Evolutionary conservation across 2,888 invertebrate genomes (phyloP), one percentile per base, ranked within the genome.

Genomic region (Orchesella flavescens): DNA sequence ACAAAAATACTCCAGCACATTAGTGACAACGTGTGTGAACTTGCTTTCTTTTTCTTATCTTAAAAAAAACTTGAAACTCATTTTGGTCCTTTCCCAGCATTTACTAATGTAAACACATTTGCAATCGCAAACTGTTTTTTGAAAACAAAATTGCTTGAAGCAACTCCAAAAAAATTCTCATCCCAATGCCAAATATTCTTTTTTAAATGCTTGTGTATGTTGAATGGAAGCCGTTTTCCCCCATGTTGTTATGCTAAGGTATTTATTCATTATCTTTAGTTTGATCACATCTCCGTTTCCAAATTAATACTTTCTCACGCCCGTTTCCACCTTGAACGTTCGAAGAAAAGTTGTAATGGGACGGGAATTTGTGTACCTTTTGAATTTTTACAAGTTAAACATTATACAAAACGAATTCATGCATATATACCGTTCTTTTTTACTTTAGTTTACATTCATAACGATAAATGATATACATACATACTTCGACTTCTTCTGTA

Each of bases 281-380:
- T n/a, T 66, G 43, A 66, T 66, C 66, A 44, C 43, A 66, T 66
- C 43, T 66, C 66, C 66, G 46, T 46, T 66, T 66, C 43, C 17
- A 66, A 66, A 66, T 66, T 66, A 66, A 66, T 43, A 19, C 44
- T 66, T 66, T 66, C 44, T 17, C 23, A 63, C 63, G 24, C 63
- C 63, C 63, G 24, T 63, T 63, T 63, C 63, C 34, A 63, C 63
- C 59, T 59, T 59, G 1, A 53, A 53, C n/a, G 17, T 53, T n/a
- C 10, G 53, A 3, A 7, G 34, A 34, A 34, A 34, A 34, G 34
- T 34, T 34, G 34, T 34, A 7, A 34, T 34, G 34, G 34, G 7
- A 34, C 34, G 3, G 34, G 34, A 34, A 7, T 34, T 34, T 4
- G 34, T 34, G 2, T 34, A 4, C 34, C 7, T 34, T 34, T 34